A percentile compares a stretch with the other conserved stretches of the same genome.
Conservation (phyloP, 2,888 invertebrate species). For the Dynastes tityus region DNA sequence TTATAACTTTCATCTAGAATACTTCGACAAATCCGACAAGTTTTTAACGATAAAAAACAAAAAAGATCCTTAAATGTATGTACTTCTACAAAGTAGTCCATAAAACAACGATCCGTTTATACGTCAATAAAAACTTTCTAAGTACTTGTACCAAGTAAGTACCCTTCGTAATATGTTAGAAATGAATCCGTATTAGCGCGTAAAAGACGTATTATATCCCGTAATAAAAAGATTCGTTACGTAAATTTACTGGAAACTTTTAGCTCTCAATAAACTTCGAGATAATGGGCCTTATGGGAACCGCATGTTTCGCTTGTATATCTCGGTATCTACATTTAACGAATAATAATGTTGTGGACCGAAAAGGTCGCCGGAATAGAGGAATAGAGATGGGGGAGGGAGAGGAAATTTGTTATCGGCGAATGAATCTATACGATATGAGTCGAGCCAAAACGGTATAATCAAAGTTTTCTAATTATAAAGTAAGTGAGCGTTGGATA, state of each 20-base stretch:
- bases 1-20: slow-evolving; percentile 27
- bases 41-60: slow-evolving; percentile 17
- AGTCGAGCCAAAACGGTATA: neutral
- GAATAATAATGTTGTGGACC: slow-evolving; percentile 11
- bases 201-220: slow-evolving; percentile 4
- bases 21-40: slow-evolving; percentile 10
- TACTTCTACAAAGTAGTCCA: slow-evolving; percentile 12
- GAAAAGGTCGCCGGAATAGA: no score
- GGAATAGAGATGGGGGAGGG: neutral
- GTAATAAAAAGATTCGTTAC: slow-evolving; percentile 18
- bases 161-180: neutral
- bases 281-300: slow-evolving; percentile 1
- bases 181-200: neutral
- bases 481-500: neutral
- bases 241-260: neutral
- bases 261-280: slow-evolving; percentile 19
- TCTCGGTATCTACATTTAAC: slow-evolving; percentile 9
- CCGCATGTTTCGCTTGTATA: neutral
- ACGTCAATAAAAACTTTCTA: slow-evolving; percentile 21
- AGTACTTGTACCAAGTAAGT: neutral
- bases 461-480: slow-evolving; percentile 35
- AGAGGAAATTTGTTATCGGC: neutral
- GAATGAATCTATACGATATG: neutral
- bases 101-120: slow-evolving; percentile 22
- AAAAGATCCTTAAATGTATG: neutral